Evolutionary conservation across 2,113 vertebrate species (phyloP).

Genomic region (Physeter macrocephalus): DNA sequence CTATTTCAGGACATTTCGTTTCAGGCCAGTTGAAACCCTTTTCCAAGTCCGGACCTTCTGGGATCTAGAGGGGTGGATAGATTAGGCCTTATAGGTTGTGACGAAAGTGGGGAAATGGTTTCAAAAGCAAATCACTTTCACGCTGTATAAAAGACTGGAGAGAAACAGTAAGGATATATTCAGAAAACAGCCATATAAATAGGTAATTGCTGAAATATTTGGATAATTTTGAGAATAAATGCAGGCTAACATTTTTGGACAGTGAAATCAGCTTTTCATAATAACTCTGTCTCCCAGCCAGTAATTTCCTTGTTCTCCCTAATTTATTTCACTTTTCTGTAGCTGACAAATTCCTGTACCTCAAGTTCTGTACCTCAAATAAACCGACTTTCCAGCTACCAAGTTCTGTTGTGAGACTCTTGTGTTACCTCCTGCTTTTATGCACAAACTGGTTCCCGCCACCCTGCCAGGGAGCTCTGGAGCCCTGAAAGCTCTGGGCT

Average conservation of each 20-base stretch:
- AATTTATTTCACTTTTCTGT: constrained; percentile 65
- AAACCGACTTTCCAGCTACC: neutral
- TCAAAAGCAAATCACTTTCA: constrained; percentile 34
- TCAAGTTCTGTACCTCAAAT: neutral
- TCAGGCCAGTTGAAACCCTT: neutral
- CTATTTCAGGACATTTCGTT: neutral
- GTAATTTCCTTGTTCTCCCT: constrained; percentile 70
- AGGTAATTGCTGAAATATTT: constrained; percentile 67
- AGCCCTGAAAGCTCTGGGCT: neutral
- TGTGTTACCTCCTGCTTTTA: neutral
- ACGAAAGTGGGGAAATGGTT: neutral
- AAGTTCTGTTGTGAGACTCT: neutral
- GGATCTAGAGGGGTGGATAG: neutral
- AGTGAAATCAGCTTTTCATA: constrained; percentile 69
- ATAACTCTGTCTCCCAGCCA: constrained; percentile 60
- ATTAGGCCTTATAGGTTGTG: neutral
- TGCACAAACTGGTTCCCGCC: neutral
- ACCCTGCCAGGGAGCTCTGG: neutral
- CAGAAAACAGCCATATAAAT: constrained; percentile 65
- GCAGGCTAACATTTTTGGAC: constrained; percentile 68
- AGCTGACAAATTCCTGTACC: constrained; percentile 27
- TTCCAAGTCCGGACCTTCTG: neutral
- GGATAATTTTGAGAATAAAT: constrained; percentile 69
- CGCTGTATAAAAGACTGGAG: neutral
- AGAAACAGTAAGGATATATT: constrained; percentile 29